phyloP scores from a whole-genome alignment of 2,888 invertebrate genomes.

The Charanyca ferruginea region DNA sequence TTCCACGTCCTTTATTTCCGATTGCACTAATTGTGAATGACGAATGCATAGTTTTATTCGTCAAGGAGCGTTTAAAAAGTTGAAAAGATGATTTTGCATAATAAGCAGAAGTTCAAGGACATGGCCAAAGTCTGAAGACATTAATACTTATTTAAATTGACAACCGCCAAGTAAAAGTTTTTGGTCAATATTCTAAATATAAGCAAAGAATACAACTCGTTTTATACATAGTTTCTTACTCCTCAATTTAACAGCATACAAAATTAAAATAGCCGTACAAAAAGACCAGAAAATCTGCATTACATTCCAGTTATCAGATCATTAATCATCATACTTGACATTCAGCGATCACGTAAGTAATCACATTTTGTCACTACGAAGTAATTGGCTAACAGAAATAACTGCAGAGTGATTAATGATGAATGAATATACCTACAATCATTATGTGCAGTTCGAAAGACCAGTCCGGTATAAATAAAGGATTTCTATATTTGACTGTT shows the following conservation, averaged over 20 bases:
- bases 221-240: neutral
- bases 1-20: neutral
- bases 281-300: slow-evolving; percentile 30
- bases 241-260: neutral
- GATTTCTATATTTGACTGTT: neutral
- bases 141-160: too few relatives aligned
- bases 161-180: too few relatives aligned
- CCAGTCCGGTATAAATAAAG: slow-evolving; percentile 2
- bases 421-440: slow-evolving; percentile 2
- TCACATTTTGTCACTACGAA: slow-evolving; percentile 51
- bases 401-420: slow-evolving; percentile 40
- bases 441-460: slow-evolving; percentile 1
- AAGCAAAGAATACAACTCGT: too few relatives aligned
- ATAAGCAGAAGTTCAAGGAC: too few relatives aligned
- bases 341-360: slow-evolving; percentile 43
- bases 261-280: slow-evolving; percentile 34
- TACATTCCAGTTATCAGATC: slow-evolving; percentile 30
- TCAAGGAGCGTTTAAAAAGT: too few relatives aligned
- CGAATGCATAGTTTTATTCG: too few relatives aligned
- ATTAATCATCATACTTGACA: slow-evolving; percentile 55
- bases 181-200: too few relatives aligned
- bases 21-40: neutral
- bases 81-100: too few relatives aligned
- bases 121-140: too few relatives aligned
- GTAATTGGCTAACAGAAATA: slow-evolving; percentile 49